Base-by-base conservation (phyloP, 2,797 vertebrate genomes). In the Spatula versicolor region DNA sequence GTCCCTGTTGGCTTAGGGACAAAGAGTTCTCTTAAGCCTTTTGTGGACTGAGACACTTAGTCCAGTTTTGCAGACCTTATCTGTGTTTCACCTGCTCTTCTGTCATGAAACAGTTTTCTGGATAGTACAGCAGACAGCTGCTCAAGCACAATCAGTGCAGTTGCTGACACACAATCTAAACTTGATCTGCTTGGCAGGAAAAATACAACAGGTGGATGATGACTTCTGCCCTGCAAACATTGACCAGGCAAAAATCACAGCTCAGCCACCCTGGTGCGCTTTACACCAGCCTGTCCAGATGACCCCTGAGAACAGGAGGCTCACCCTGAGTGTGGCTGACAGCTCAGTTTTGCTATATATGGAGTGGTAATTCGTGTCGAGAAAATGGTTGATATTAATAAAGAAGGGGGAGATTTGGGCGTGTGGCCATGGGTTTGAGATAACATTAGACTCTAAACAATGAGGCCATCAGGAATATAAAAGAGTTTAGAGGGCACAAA, bases 241-340 rank as follows among this genome's bases (percentile, higher is more conserved):
- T 88, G 50, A 71, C 30, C 26, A 73, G 56, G 37, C 50, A 74
- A n/a, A 67, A 79, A 52, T n/a, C 68, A 52, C 26, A 77, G 22
- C 52, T 73, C 67, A 79, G 37, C 17, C 59, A 35, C 2, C 3
- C 54, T 64, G 20, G 12, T n/a, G 7, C n/a, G 46, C 19, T 55
- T 79, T 45, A n/a, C 13, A 19, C 14, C 52, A 72, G 35, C 8
- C 33, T 18, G 4, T 33, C 35, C 37, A 84, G 71, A n/a, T 16
- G 77, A 66, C 22, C 5, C 31, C 15, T 30, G 33, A 41, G 43
- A 69, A 77, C 2, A 8, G 15, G 11, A 84, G 31, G 10, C 21
- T 88, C 35, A 14, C 31, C 0, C 0, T 28, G 22, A 56, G 23
- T 4, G 2, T 7, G 8, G 5, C 15, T 50, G 43, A 69, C 37